Base-by-base conservation (phyloP, 2,888 invertebrate species). In the Ethmia dodecea region DNA sequence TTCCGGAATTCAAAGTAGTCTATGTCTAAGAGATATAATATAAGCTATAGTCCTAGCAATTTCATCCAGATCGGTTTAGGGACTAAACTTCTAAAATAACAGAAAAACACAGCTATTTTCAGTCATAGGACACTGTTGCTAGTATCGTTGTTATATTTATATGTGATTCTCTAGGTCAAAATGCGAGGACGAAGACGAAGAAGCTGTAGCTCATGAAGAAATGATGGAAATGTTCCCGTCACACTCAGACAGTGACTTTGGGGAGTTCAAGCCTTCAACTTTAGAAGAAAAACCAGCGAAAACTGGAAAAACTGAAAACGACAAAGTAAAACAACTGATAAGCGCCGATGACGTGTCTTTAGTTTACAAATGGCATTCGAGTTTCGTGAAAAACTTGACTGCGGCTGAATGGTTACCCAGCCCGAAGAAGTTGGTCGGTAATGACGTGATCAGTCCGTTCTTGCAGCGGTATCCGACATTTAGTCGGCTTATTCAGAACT, bases 191-290 rank as follows among this genome's bases (percentile, higher is more conserved):
- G 88, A 91, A 57, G 87, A 91, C 12, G 94, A 94, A 55, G 93
- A 93, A 42, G 88, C 91, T 11, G 83, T 89, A 38, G 89, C 90
- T 0, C 66, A 86, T 11, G 74, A 88, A 35, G 93, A 94, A 74
- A 89, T 94, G 36, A 79, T 88, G 42, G 84, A 89, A 57, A 79
- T 93, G 59, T 94, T 94, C 58, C 93, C 93, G 0, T 91, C 90
- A 0, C 88, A 88, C 48, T 83, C 90, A 0, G 90, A 91, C 3
- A 66, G 80, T 29, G 94, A 94, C 62, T 94, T 94, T 66, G 77
- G 86, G 0, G 93, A 94, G 43, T 89, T 94, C 71, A 89, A 57
- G 69, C 80, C 60, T 38, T 75, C 48, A 40, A 80, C 36, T 0
- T 49, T 91, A 13, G 90, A 91, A 47, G 77, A 87, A 49, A 72